Conservation (phyloP, 2,113 vertebrate species). For the Corydoras sp. region DNA sequence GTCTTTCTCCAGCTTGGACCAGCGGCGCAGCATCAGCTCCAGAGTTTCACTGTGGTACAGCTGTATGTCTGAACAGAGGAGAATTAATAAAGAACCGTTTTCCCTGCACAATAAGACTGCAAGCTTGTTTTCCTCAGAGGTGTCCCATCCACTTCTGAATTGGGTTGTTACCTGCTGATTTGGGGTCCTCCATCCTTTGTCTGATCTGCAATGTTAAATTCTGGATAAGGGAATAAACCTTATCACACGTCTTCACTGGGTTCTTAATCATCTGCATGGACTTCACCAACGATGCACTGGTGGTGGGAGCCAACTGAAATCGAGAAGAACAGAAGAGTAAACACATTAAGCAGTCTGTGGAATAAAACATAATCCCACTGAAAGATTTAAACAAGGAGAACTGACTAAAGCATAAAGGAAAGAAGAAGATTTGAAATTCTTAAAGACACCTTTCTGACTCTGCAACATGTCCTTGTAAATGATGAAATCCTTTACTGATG, state of each 20-base stretch:
- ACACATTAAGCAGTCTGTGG: not conserved
- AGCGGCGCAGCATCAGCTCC: conserved; percentile 82
- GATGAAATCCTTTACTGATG: too few relatives aligned
- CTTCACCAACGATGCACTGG: conserved; percentile 77
- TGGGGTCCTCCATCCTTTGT: conserved; percentile 82
- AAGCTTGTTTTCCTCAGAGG: not conserved
- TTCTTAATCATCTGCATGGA: conserved; percentile 88
- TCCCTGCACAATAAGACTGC: not conserved
- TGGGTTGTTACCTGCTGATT: conserved; percentile 70
- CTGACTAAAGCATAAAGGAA: not conserved
- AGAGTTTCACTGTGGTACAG: conserved; percentile 85
- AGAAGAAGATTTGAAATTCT: not conserved
- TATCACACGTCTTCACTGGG: conserved; percentile 84
- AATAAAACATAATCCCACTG: not conserved
- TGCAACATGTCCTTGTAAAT: too few relatives aligned
- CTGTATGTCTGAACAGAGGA: conserved; percentile 73
- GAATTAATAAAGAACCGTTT: not conserved
- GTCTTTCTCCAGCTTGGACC: conserved; percentile 85
- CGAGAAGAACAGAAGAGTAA: conserved; percentile 15
- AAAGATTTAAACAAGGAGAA: too few relatives aligned
- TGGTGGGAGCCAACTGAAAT: conserved; percentile 78
- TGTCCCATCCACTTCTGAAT: not conserved
- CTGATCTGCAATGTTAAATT: conserved; percentile 82
- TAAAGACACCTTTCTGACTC: not conserved
- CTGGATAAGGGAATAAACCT: conserved; percentile 82